Percentiles rank a stretch among this genome's conserved stretches.
phyloP scores from a whole-genome alignment of 2,888 invertebrate species.

The Ferrisia virgata region DNA sequence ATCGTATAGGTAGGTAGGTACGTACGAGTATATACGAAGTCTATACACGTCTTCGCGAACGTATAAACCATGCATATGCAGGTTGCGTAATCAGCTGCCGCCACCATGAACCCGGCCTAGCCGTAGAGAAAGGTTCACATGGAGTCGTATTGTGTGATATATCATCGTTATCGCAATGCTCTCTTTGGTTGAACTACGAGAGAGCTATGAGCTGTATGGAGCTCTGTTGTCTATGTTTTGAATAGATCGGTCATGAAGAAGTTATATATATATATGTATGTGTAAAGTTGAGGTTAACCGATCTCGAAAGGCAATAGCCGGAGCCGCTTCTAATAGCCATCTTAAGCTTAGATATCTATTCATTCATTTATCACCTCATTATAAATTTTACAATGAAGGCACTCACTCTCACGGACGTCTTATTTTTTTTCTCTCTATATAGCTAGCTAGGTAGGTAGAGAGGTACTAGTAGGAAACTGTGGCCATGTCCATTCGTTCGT shows the following conservation, averaged over 20 bases:
- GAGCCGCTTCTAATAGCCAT: slow-evolving; percentile 26
- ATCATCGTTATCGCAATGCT: slow-evolving; percentile 18
- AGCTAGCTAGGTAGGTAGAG: background rate
- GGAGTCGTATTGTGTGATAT: slow-evolving; percentile 20
- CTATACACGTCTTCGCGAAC: too few species aligned
- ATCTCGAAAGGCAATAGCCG: slow-evolving; percentile 26
- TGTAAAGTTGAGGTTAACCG: slow-evolving; percentile 20
- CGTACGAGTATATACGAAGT: too few species aligned
- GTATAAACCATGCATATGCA: background rate
- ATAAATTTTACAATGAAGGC: background rate
- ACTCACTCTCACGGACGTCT: background rate
- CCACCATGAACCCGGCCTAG: background rate
- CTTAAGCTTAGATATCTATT: slow-evolving; percentile 20
- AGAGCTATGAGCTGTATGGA: background rate
- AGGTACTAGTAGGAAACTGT: too few species aligned
- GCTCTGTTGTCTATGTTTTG: slow-evolving; percentile 24
- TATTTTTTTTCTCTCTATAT: background rate
- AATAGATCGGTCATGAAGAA: slow-evolving; percentile 24
- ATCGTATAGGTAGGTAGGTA: too few species aligned
- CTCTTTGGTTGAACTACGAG: background rate
- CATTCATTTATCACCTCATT: slow-evolving; percentile 28
- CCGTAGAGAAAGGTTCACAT: slow-evolving; percentile 19
- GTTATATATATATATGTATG: too few species aligned
- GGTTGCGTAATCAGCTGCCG: background rate
- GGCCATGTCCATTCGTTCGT: background rate